Conservation (phyloP, 1,140 invertebrate genomes). For the Mya arenaria region DNA sequence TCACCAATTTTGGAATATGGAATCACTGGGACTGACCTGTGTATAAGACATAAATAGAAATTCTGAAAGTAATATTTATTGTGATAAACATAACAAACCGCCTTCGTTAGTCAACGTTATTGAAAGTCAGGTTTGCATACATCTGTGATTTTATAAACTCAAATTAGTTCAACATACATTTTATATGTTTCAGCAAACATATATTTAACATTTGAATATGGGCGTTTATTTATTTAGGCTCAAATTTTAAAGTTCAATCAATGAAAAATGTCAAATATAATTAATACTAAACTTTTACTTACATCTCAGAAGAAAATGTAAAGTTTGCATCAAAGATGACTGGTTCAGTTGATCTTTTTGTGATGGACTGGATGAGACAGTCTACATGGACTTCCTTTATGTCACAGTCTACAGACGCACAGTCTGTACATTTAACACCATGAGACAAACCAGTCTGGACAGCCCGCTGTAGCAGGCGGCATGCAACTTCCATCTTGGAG, state of each 20-base stretch:
- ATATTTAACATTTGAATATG: background rate
- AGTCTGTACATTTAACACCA: background rate
- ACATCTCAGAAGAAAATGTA: slow-evolving; percentile 16
- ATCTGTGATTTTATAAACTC: background rate
- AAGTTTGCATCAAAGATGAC: slow-evolving; percentile 34
- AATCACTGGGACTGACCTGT: background rate
- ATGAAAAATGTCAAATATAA: background rate
- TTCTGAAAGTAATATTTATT: background rate
- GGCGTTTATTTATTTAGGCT: background rate
- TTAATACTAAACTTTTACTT: background rate
- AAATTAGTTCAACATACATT: background rate
- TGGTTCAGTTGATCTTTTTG: slow-evolving; percentile 24
- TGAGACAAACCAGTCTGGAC: slow-evolving; percentile 6
- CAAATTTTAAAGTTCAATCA: background rate
- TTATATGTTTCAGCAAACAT: background rate
- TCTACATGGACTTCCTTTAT: background rate
- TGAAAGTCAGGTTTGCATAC: too few relatives aligned
- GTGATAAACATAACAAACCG: background rate
- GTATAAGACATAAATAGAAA: background rate
- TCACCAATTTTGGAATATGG: background rate
- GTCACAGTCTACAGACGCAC: slow-evolving; percentile 13
- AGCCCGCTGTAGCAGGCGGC: background rate
- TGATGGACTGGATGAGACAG: background rate
- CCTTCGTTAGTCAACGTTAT: too few relatives aligned
- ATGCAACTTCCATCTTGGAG: background rate